Conservation (phyloP, 2,888 invertebrate species). For the Phengaris alcon region DNA sequence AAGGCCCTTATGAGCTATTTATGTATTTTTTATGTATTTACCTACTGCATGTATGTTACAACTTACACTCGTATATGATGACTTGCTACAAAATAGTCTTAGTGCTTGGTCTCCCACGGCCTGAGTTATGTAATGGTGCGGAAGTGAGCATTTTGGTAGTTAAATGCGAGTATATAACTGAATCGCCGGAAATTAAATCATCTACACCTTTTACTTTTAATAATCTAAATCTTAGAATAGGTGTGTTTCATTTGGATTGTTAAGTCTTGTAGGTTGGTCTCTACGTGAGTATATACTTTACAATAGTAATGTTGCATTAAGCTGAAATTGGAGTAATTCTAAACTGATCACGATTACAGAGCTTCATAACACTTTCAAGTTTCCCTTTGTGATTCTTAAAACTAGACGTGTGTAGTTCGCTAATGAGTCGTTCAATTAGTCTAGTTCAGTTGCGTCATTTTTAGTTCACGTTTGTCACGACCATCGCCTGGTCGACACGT, state of each 20-base stretch:
- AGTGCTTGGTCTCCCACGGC: not conserved
- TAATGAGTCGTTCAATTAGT: too few species aligned
- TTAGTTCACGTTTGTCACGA: too few species aligned
- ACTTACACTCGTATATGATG: not conserved
- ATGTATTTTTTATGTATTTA: too few species aligned
- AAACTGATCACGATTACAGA: too few species aligned
- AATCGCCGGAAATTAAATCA: constrained; percentile 6
- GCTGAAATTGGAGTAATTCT: too few species aligned
- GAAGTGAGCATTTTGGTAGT: not conserved
- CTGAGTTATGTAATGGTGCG: constrained; percentile 6
- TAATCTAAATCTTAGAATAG: not conserved
- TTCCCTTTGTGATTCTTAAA: too few species aligned
- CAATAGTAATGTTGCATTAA: not conserved
- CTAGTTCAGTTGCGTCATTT: too few species aligned
- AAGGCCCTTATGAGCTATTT: too few species aligned
- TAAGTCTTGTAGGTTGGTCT: too few species aligned
- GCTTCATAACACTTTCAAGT: too few species aligned
- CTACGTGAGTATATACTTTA: not conserved
- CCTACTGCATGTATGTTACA: not conserved
- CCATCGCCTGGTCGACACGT: too few species aligned
- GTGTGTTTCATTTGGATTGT: not conserved
- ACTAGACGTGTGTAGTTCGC: too few species aligned
- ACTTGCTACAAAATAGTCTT: not conserved
- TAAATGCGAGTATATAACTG: not conserved
- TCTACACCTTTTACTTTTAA: constrained; percentile 11